A percentile compares a stretch with the other conserved stretches of the same genome.
These are phyloP conservation scores for Sebastes fasciatus DNA, from an alignment of 2,113 vertebrate genomes.

Conservation along the genomic window DNA sequence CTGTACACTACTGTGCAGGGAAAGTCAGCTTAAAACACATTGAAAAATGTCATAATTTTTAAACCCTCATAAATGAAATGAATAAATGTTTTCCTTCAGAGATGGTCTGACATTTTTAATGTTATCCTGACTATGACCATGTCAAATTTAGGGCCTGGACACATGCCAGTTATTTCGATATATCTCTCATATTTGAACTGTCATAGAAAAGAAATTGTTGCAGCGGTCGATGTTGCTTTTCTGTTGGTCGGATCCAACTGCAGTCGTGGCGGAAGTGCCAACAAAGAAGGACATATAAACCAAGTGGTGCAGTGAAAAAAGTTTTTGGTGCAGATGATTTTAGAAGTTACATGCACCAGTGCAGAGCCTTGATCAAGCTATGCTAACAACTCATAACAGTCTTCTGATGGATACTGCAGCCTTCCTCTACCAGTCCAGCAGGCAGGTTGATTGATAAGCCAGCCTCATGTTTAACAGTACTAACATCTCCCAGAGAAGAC, in stretches of 20 bases:
- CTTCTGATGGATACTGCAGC: not conserved
- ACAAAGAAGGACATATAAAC: too few species aligned
- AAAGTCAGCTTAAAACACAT: not conserved
- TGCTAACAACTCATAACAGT: not conserved
- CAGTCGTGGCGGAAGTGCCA: too few species aligned
- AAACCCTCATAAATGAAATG: not conserved
- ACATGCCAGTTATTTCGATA: too few species aligned
- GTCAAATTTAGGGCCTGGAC: not conserved
- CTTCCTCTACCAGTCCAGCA: not conserved
- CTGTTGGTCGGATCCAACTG: too few species aligned
- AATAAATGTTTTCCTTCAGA: not conserved
- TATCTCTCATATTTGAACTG: too few species aligned
- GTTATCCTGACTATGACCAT: not conserved
- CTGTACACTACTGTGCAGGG: not conserved
- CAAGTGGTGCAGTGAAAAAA: too few species aligned
- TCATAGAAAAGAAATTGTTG: too few species aligned
- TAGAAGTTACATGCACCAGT: too few species aligned
- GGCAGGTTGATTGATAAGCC: not conserved
- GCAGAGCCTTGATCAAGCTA: not conserved
- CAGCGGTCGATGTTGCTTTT: too few species aligned
- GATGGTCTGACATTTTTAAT: not conserved
- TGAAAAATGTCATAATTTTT: not conserved
- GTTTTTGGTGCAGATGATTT: too few species aligned
- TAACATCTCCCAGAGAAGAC: not conserved
- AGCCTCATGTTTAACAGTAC: not conserved